Conservation (phyloP, 30 jellyfish, hydroid and myxozoan species). For the Mastigias papua region DNA sequence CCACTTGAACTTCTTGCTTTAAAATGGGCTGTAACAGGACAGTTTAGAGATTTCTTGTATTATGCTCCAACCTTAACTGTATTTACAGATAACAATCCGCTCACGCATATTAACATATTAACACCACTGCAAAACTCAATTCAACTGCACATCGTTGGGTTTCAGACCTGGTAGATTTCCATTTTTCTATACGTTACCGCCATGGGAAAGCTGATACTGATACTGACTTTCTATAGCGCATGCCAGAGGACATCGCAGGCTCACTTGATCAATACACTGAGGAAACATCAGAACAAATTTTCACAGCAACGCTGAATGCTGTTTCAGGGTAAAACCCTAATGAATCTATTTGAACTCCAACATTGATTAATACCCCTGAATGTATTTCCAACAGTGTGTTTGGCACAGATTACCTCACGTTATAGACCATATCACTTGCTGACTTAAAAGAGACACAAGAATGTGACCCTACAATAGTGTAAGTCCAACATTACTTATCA, state of each 20-base stretch:
- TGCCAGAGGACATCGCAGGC: constrained; percentile 16
- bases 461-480: constrained; percentile 1
- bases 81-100: constrained; percentile 35
- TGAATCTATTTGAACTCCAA: too few species aligned
- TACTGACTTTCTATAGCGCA: constrained; percentile 18
- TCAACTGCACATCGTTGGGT: constrained; percentile 72
- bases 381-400: too few species aligned
- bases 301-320: background rate
- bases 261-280: constrained; percentile 15
- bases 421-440: too few species aligned
- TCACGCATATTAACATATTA: constrained; percentile 18
- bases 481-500: background rate
- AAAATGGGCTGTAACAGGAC: constrained; percentile 70
- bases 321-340: too few species aligned
- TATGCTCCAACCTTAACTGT: constrained; percentile 54
- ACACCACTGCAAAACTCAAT: constrained; percentile 36
- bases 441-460: background rate
- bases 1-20: constrained; percentile 62
- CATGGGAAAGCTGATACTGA: constrained; percentile 19
- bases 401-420: too few species aligned
- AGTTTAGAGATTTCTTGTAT: constrained; percentile 57
- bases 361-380: too few species aligned
- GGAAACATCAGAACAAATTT: constrained; percentile 4
- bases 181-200: constrained; percentile 8
- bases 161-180: constrained; percentile 26